Conservation (phyloP, 1,140 invertebrate genomes). For the Zaprionus africanus region DNA sequence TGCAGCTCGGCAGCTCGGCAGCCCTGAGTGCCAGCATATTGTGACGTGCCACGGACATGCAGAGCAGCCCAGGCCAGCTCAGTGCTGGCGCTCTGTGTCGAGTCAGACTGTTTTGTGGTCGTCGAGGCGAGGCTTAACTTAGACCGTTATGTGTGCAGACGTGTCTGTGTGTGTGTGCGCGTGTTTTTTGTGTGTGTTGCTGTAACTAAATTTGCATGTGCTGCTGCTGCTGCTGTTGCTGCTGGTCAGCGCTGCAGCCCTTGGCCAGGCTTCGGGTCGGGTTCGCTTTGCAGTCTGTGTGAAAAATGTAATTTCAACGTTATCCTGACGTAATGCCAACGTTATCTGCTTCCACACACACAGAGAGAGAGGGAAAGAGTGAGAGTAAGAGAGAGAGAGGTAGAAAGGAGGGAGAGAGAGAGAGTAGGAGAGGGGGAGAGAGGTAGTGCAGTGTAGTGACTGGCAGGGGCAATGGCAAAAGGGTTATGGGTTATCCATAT, state of each 20-base stretch:
- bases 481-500: conserved; percentile 56
- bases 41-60: conserved; percentile 52
- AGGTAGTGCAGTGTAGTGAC: conserved; percentile 2
- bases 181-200: conserved; percentile 25
- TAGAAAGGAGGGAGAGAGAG: background rate
- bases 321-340: conserved; percentile 80
- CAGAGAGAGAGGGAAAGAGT: background rate
- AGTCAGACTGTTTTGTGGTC: conserved; percentile 33
- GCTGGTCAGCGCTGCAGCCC: conserved; percentile 54
- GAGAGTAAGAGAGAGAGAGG: no score
- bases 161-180: conserved; percentile 56
- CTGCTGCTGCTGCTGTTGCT: conserved; percentile 10
- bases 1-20: conserved; percentile 18
- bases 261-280: background rate
- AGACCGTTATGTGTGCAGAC: conserved; percentile 45
- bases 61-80: background rate
- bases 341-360: conserved; percentile 76
- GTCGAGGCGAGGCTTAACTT: conserved; percentile 64
- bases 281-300: conserved; percentile 51
- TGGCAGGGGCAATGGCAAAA: background rate
- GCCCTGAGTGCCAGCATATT: conserved; percentile 55
- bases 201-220: conserved; percentile 76
- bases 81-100: no score
- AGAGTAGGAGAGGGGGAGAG: background rate
- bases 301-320: conserved; percentile 82